A percentile compares a stretch with the other conserved stretches of the same genome.
phyloP scores from a whole-genome alignment of 2,797 vertebrate genomes.

The Crocodylus rhombifer region DNA sequence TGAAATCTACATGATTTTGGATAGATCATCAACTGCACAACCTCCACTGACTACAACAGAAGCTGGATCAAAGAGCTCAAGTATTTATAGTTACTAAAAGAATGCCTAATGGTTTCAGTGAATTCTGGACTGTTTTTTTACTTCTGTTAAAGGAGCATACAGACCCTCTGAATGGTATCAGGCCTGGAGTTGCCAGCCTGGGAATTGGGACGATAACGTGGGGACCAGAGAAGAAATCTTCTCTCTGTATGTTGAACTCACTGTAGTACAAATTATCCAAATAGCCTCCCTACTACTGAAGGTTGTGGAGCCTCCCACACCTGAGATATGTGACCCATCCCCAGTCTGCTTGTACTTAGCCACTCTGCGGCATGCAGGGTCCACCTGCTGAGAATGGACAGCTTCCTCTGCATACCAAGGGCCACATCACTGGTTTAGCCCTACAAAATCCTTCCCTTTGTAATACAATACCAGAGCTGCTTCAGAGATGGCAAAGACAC shows the following conservation, averaged over 20 bases:
- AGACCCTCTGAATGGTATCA: background rate
- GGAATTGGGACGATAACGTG: background rate
- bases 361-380: background rate
- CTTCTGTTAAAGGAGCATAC: background rate
- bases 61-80: background rate
- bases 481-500: background rate
- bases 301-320: background rate
- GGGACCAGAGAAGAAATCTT: background rate
- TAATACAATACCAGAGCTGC: background rate
- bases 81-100: background rate
- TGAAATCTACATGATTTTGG: background rate
- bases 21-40: background rate
- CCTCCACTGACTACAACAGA: background rate
- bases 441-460: accelerated
- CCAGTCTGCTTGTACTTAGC: background rate
- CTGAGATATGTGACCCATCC: background rate
- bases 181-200: background rate
- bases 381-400: background rate
- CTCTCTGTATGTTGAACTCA: background rate
- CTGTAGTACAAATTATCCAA: background rate
- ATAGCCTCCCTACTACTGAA: background rate
- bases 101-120: background rate
- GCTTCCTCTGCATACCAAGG: background rate
- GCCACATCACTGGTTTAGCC: background rate
- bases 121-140: background rate